Evolutionary conservation across 1,140 invertebrate species (phyloP).

Genomic region (Chrysoperla carnea): DNA sequence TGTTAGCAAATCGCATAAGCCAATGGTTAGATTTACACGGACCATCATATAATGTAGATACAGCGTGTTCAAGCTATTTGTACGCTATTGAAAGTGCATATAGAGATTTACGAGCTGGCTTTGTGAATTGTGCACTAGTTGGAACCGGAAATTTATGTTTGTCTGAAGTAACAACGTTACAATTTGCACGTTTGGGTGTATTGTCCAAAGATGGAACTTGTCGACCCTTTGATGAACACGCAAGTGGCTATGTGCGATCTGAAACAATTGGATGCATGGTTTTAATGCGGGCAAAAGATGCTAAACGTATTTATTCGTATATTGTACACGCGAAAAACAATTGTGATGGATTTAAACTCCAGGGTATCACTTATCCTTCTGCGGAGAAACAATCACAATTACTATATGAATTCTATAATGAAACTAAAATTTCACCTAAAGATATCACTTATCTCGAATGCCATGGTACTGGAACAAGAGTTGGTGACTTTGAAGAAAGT

Average conservation of each 20-base stretch:
- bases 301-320: constrained; percentile 36
- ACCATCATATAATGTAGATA: constrained; percentile 59
- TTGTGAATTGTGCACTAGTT: constrained; percentile 61
- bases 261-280: constrained; percentile 35
- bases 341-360: constrained; percentile 33
- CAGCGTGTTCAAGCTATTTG: constrained; percentile 62
- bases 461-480: constrained; percentile 37
- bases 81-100: constrained; percentile 52
- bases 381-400: constrained; percentile 29
- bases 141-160: constrained; percentile 40
- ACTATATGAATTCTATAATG: constrained; percentile 36
- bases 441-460: constrained; percentile 49
- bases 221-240: constrained; percentile 41
- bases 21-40: constrained; percentile 41
- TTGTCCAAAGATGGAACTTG: constrained; percentile 36
- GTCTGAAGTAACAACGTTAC: constrained; percentile 14
- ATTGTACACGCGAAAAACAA: constrained; percentile 33
- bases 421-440: constrained; percentile 36
- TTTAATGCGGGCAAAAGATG: constrained; percentile 29
- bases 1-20: constrained; percentile 34
- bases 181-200: constrained; percentile 32
- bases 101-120: constrained; percentile 38
- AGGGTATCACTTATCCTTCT: constrained; percentile 35
- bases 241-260: constrained; percentile 39
- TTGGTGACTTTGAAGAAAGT: constrained; percentile 16